phyloP scores from a whole-genome alignment of 1,140 invertebrate species.

The Melipona quadrifasciata region DNA sequence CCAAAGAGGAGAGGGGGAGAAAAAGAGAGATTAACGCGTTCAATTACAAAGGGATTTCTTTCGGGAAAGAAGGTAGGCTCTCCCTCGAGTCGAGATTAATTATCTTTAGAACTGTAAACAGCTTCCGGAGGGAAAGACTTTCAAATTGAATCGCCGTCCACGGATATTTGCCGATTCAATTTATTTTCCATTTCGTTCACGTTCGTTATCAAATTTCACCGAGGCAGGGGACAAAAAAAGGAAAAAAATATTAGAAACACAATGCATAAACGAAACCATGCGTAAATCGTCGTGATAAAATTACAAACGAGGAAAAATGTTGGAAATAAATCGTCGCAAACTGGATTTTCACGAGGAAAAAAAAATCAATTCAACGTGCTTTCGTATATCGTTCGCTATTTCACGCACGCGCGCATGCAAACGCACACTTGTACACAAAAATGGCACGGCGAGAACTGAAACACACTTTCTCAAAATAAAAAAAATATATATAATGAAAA shows the following conservation, averaged over 20 bases:
- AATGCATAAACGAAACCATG: background rate
- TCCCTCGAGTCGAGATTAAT: background rate
- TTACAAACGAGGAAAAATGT: background rate
- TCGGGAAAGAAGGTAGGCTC: background rate
- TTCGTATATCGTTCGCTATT: background rate
- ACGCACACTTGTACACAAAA: too few species aligned
- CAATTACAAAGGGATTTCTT: constrained; percentile 30
- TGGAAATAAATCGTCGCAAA: background rate
- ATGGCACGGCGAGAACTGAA: background rate
- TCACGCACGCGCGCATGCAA: too few species aligned
- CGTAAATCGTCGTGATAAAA: background rate
- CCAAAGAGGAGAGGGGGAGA: background rate
- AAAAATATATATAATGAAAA: background rate
- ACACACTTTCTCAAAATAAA: background rate
- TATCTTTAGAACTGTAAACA: background rate
- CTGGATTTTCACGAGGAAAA: background rate
- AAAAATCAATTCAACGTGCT: background rate
- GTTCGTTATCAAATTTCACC: too few species aligned
- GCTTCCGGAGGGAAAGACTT: background rate
- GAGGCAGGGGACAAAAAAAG: too few species aligned
- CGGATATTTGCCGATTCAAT: background rate
- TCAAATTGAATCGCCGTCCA: background rate
- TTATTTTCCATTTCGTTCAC: background rate
- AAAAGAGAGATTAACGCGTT: constrained; percentile 5
- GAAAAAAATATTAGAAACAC: background rate